Conservation (phyloP, 2,113 vertebrate genomes). For the Trochalopteron elliotii region DNA sequence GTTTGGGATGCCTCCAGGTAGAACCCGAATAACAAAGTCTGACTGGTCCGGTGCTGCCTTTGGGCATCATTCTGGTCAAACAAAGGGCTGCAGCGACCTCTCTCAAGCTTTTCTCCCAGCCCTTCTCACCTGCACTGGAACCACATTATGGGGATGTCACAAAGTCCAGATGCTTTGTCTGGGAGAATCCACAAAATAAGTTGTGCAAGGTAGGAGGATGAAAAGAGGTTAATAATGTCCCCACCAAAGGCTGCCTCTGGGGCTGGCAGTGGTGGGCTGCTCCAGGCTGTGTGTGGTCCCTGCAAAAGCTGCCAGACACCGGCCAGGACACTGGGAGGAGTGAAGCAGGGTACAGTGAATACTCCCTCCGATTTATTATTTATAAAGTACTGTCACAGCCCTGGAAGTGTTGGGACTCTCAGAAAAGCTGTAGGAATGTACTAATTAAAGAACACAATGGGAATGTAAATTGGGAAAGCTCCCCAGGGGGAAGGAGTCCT, state of each 20-base stretch:
- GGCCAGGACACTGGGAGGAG: neutral
- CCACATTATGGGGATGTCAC: neutral
- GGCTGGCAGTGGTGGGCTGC: neutral
- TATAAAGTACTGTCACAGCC: conserved; percentile 51
- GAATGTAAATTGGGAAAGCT: conserved; percentile 66
- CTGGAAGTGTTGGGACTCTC: conserved; percentile 63
- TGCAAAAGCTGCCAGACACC: neutral
- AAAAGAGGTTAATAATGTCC: neutral
- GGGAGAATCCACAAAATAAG: neutral
- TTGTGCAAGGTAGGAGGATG: neutral
- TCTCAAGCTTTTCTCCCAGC: neutral
- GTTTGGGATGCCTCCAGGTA: neutral
- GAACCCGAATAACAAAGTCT: neutral
- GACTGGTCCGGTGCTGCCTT: neutral
- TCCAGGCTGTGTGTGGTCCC: conserved; percentile 50
- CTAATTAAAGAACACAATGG: conserved; percentile 69
- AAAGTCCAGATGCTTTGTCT: accelerated
- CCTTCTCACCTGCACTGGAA: neutral
- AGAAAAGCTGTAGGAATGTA: conserved; percentile 65
- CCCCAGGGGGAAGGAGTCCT: conserved; percentile 42
- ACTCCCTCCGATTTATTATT: conserved; percentile 41
- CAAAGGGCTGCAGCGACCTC: neutral
- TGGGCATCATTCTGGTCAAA: neutral
- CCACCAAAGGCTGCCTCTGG: neutral
- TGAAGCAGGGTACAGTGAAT: conserved; percentile 3